Evolutionary conservation across 1,140 invertebrate genomes (phyloP), one percentile per base, ranked within the genome.

Genomic region (Bombus turneri): DNA sequence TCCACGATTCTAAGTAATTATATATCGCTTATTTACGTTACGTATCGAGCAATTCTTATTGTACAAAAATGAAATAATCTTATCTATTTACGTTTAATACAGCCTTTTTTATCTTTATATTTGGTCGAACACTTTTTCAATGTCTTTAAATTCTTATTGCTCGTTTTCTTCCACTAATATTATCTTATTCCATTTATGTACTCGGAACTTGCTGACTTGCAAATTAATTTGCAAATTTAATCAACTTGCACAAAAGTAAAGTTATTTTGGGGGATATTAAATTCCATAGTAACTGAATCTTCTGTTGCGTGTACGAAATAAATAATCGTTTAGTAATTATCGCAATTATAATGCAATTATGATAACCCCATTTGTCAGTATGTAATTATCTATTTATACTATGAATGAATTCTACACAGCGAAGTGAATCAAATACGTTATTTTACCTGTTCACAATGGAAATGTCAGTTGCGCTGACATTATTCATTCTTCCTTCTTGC

Each of bases 141-240:
- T 1, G 2, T 62, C 4, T 62, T n/a, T n/a, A 12, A 13, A 10
- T 62, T 62, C 28, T 62, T n/a, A 13, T 3, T n/a, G 3, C 12
- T 25, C 12, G 0, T 0, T n/a, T 4, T n/a, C 10, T 62, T 12
- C 10, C 5, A 18, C 0, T 6, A n/a, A 1, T 5, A 28, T 62
- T 2, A 28, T 59, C 25, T 3, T 4, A 47, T 28, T 10, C 0
- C 12, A 59, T 18, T 47, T 18, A 6, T 47, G 5, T 47, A 18
- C 6, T 47, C 15, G 47, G 0, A 18, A 6, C 15, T 18, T 18
- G 0, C 4, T 3, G 0, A 62, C 8, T 62, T 62, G 25, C 10
- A 13, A 28, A 62, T n/a, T 12, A 25, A 28, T 28, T 59, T 25
- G 12, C 2, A 43, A 0, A 8, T 6, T 4, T 15, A 13, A 43